Base-by-base conservation (phyloP, 1,140 invertebrate species). In the Bursaphelenchus mucronatus region DNA sequence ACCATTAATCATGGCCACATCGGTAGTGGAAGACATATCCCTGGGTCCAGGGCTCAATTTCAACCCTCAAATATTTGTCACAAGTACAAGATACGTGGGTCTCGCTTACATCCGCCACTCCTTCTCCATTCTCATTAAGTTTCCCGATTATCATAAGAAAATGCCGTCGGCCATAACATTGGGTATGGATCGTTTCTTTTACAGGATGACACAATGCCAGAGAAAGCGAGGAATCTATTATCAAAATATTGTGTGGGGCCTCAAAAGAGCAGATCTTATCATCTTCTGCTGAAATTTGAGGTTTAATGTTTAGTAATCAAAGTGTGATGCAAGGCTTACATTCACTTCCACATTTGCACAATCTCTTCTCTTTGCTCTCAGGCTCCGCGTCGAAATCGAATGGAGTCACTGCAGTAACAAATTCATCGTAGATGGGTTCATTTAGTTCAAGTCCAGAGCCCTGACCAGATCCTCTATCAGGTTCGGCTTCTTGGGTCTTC, bases 301-400 rank as follows among this genome's bases (percentile, higher is more conserved):
- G 45, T 55, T 15, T 44, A 59, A n/a, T 43, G 1, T 15, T 15
- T 55, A 13, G 54, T 46, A 59, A 59, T 50, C 45, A n/a, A 59
- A n/a, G 54, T 45, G 40, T 19, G 11, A 30, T 5, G 5, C 30
- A 59, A 55, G 13, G 19, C 53, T 55, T 50, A 59, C 57, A n/a
- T 59, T 59, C 57, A 11, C 45, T 11, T 39, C 11, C 21, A 44
- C 57, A 59, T 59, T 44, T 30, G 40, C 57, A 59, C 44, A 59
- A 50, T 19, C 57, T 39, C 41, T 59, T 59, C 40, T 55, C 40
- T 39, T 40, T 19, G 40, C 13, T 50, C 10, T 59, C 41, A 44
- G 53, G 57, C 3, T 59, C 57, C 40, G 57, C 57, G 11, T 40
- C 11, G 7, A 59, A 59, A 44, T 59, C 57, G 57, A 59, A 59